These are phyloP conservation scores for Ploceus nigricollis DNA, from an alignment of 2,113 vertebrate genomes.

Conservation along the genomic window DNA sequence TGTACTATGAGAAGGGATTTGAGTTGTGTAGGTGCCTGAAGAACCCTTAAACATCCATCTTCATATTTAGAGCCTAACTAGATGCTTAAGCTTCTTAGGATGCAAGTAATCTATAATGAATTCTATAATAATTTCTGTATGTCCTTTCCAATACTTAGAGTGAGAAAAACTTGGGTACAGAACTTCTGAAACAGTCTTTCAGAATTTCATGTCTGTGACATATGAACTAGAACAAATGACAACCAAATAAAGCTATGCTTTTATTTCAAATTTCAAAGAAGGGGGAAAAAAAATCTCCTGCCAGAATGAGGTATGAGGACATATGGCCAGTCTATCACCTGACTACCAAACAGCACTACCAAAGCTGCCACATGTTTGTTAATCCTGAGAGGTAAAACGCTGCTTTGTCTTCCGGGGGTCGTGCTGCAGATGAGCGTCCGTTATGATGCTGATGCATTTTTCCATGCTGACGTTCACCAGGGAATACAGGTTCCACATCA, in stretches of 20 bases:
- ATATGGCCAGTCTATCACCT: conserved; percentile 66
- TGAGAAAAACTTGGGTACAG: neutral
- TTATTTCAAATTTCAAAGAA: neutral
- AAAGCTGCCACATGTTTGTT: conserved; percentile 54
- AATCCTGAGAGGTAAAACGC: conserved; percentile 43
- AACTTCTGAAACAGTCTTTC: neutral
- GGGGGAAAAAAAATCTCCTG: neutral
- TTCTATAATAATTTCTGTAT: neutral
- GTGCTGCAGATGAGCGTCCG: conserved; percentile 6
- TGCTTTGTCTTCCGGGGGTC: conserved; percentile 31
- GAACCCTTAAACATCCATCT: neutral
- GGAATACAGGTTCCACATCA: neutral
- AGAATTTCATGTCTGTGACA: neutral
- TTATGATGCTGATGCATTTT: conserved; percentile 37
- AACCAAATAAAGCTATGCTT: neutral
- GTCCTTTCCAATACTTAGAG: neutral
- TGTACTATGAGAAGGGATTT: neutral
- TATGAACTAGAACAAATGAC: neutral
- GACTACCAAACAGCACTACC: conserved; percentile 47
- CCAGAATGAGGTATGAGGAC: conserved; percentile 58
- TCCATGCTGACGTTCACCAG: neutral
- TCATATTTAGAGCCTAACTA: neutral
- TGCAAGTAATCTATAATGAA: neutral
- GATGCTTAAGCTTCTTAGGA: neutral
- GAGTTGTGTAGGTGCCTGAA: neutral